phyloP scores from a whole-genome alignment of 2,888 invertebrate genomes.

The Ditula angustiorana region DNA sequence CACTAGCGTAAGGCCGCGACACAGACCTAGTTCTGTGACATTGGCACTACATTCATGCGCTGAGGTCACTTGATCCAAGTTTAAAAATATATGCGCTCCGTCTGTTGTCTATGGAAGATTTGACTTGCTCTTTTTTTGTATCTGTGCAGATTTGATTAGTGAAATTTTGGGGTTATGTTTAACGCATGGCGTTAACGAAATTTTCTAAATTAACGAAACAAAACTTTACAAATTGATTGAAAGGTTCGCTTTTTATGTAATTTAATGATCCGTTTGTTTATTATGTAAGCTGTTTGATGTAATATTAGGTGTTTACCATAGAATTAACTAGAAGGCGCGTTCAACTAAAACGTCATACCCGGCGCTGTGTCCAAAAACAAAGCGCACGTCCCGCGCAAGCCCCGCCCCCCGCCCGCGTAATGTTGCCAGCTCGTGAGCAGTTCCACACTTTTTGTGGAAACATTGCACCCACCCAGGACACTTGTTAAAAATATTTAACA shows the following conservation, averaged over 20 bases:
- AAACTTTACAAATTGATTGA: no score
- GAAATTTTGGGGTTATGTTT: constrained; percentile 43
- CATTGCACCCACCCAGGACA: no score
- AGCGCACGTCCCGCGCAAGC: no score
- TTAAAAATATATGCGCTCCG: constrained; percentile 76
- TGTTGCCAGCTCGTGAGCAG: no score
- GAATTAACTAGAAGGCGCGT: no score
- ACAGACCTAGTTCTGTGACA: constrained; percentile 83
- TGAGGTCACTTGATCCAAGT: constrained; percentile 77
- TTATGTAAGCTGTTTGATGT: background rate
- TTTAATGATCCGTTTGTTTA: background rate
- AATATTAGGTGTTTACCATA: no score
- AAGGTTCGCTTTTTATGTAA: background rate
- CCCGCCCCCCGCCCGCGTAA: no score
- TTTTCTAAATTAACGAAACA: background rate
- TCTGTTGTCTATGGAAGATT: constrained; percentile 44
- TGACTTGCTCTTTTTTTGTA: constrained; percentile 62
- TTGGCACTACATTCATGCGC: constrained; percentile 84
- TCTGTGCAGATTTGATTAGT: constrained; percentile 45
- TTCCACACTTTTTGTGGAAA: no score
- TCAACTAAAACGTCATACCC: no score
- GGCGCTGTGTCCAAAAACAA: no score
- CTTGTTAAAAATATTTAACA: no score
- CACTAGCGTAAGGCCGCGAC: constrained; percentile 73
- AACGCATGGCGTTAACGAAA: background rate